Conservation (phyloP, 2,113 vertebrate genomes). For the Symphodus melops region DNA sequence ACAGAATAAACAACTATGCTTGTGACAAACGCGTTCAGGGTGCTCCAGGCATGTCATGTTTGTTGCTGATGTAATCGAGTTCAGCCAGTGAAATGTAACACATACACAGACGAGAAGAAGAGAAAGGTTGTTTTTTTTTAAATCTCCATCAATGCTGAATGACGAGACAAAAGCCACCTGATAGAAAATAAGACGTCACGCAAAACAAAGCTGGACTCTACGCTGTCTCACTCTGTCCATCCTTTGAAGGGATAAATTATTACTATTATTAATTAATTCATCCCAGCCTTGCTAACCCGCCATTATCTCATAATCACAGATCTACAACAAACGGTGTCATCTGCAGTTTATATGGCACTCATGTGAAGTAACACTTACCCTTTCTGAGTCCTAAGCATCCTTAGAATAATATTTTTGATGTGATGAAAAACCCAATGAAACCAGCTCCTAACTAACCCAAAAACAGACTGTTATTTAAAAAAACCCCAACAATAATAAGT, state of each 20-base stretch:
- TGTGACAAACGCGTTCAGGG: conserved; percentile 11
- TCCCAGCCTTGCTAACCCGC: background rate
- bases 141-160: conserved; percentile 24
- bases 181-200: conserved; percentile 56
- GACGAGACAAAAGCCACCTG: conserved; percentile 54
- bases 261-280: background rate
- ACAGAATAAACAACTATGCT: conserved; percentile 11
- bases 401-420: background rate
- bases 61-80: conserved; percentile 39
- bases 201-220: conserved; percentile 11
- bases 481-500: too few species aligned
- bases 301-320: background rate
- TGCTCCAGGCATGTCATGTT: conserved; percentile 28
- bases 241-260: background rate
- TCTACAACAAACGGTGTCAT: background rate
- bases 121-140: conserved; percentile 4
- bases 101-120: conserved; percentile 3
- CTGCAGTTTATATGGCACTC: conserved; percentile 8
- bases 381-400: background rate
- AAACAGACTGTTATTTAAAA: background rate
- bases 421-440: conserved; percentile 22
- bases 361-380: background rate
- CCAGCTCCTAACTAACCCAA: background rate
- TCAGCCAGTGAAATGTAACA: conserved; percentile 42
- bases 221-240: background rate